Percentiles rank a stretch among this genome's conserved stretches.
These are phyloP conservation scores for Fundulus diaphanus DNA, from an alignment of 2,797 vertebrate species.

Conservation along the genomic window DNA sequence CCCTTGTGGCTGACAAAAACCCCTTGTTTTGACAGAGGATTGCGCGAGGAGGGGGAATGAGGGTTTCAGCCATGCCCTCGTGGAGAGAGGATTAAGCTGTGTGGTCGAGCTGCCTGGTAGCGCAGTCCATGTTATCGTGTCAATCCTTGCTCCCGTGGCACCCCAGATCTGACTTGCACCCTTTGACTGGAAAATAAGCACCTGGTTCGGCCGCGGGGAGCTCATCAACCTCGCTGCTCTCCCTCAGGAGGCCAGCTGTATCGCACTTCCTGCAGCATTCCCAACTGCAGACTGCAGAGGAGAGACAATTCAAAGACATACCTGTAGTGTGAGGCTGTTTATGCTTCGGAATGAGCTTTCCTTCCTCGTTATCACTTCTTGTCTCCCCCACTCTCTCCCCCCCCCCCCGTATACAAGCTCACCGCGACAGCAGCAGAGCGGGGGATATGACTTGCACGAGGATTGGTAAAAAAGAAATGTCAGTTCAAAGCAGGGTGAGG, in stretches of 20 bases:
- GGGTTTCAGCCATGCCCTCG: conserved; percentile 58
- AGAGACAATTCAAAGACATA: conserved; percentile 62
- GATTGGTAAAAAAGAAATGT: conserved; percentile 75
- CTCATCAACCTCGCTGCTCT: conserved; percentile 49
- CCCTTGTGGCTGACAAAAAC: conserved; percentile 75
- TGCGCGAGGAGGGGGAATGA: conserved; percentile 49
- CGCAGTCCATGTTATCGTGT: conserved; percentile 51
- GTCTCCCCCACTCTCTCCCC: conserved; percentile 21
- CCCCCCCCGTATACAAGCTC: conserved; percentile 49
- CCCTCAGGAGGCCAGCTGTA: conserved; percentile 35
- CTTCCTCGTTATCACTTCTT: conserved; percentile 24
- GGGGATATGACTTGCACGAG: conserved; percentile 38
- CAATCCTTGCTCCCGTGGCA: conserved; percentile 58
- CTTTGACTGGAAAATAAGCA: conserved; percentile 50
- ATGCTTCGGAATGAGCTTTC: conserved; percentile 28
- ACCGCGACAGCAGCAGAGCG: conserved; percentile 36
- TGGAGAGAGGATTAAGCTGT: conserved; percentile 66
- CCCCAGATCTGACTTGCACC: conserved; percentile 38
- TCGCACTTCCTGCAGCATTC: conserved; percentile 34
- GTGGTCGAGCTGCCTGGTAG: conserved; percentile 65
- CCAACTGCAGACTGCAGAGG: conserved; percentile 32
- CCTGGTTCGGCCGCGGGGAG: conserved; percentile 62
- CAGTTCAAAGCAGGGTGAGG: conserved; percentile 80
- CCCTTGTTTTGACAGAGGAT: conserved; percentile 77
- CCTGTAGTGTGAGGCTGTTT: conserved; percentile 29